Evolutionary conservation across 1,140 invertebrate species (phyloP), one percentile per base, ranked within the genome.

Genomic region (Aphaenogaster floridana): DNA sequence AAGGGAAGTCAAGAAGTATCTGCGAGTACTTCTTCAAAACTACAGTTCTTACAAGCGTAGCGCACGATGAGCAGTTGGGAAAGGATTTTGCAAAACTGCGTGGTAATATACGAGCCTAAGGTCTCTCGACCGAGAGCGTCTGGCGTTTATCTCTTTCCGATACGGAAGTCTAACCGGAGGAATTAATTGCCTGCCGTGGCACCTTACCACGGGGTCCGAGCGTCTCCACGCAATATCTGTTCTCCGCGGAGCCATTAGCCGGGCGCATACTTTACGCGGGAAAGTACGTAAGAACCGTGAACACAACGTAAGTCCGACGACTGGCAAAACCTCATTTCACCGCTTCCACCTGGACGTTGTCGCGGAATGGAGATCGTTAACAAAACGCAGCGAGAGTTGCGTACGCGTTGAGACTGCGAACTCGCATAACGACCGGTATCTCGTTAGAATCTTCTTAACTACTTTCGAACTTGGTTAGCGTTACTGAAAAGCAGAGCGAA

Each of bases 71-170:
- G 34, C 57, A 68, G 39, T 3, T 36, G 80, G 45, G 64, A 71
- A 80, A 86, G 85, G 50, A 48, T 45, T 72, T 66, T 36, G 28
- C 72, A 91, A 91, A 91, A 88, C 89, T 64, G 34, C 79, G 57
- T 36, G 34, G 83, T 91, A 90, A 88, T 92, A 91, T 90, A 88
- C 81, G 89, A 87, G 87, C 90, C 48, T 78, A 79, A 61, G 91
- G 79, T 92, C 87, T 64, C 87, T 69, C 83, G 89, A 86, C 77
- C 83, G 71, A 88, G 87, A 91, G 69, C 87, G 87, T 88, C 90
- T 88, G 85, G 78, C 89, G 87, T 92, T 91, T 90, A 92, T 92
- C 91, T 91, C 90, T 91, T 91, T 91, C 72, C 90, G 90, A 91
- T 91, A 91, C 90, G 88, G 88, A 91, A 91, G 90, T 91, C 90